Percentiles rank a stretch among this genome's conserved stretches.
Conservation (phyloP, 2,797 vertebrate species). For the Xerus rutilus region DNA sequence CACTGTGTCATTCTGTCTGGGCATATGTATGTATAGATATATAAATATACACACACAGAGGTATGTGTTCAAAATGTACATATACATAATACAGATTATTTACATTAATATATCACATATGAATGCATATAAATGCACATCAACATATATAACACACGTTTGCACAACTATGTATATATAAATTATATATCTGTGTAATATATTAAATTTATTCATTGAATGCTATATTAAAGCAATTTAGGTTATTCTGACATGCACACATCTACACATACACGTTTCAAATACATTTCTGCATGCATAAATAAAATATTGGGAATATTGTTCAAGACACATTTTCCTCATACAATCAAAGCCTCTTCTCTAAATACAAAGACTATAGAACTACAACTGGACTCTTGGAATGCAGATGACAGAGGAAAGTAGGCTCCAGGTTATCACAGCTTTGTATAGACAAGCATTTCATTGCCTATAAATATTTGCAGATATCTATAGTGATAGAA, state of each 20-base stretch:
- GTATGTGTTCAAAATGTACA: not conserved
- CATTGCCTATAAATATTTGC: not conserved
- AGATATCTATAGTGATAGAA: not conserved
- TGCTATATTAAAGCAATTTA: not conserved
- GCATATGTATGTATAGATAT: not conserved
- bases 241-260: not conserved
- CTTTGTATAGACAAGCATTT: not conserved
- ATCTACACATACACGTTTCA: not conserved
- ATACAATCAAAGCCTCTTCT: not conserved
- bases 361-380: not conserved
- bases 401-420: not conserved
- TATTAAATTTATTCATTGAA: not conserved
- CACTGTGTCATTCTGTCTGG: not conserved
- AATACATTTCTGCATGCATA: not conserved
- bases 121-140: not conserved
- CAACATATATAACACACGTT: too few relatives aligned
- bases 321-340: not conserved
- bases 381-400: not conserved
- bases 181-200: not conserved
- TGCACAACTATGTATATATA: too few relatives aligned
- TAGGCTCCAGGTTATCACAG: not conserved
- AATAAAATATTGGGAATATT: not conserved
- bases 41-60: not conserved
- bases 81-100: not conserved
- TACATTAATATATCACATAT: not conserved